Conservation (phyloP, 2,888 invertebrate genomes). For the Neria commutata region DNA sequence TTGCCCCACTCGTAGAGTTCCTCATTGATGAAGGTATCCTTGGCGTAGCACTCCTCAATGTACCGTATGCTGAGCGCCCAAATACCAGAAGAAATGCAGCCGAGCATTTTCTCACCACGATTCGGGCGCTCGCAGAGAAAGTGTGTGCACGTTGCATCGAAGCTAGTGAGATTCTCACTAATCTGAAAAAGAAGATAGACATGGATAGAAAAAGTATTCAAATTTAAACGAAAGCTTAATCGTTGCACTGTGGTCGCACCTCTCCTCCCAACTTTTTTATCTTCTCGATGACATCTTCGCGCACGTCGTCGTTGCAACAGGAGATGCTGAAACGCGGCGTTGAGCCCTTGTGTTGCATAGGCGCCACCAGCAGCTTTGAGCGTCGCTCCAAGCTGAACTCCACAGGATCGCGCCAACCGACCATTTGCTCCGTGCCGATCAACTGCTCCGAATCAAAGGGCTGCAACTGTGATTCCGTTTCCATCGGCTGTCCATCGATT, state of each 20-base stretch:
- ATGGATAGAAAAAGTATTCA: neutral
- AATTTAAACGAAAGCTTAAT: neutral
- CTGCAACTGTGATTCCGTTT: slow-evolving; percentile 46
- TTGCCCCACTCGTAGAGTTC: slow-evolving; percentile 87
- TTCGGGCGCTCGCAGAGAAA: slow-evolving; percentile 75
- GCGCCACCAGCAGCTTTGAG: slow-evolving; percentile 33
- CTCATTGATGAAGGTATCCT: slow-evolving; percentile 64
- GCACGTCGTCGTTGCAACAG: slow-evolving; percentile 50
- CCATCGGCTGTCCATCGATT: slow-evolving; percentile 15
- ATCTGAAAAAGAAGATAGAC: slow-evolving; percentile 32
- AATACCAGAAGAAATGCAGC: slow-evolving; percentile 84
- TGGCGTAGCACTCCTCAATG: slow-evolving; percentile 69
- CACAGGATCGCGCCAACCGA: slow-evolving; percentile 75
- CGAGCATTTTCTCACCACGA: slow-evolving; percentile 87
- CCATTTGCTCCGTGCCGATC: slow-evolving; percentile 66
- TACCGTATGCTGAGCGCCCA: slow-evolving; percentile 88
- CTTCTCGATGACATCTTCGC: slow-evolving; percentile 43
- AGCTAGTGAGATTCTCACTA: slow-evolving; percentile 59
- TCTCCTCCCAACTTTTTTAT: slow-evolving; percentile 48
- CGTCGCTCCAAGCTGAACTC: slow-evolving; percentile 48
- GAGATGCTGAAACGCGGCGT: slow-evolving; percentile 58
- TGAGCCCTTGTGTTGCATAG: slow-evolving; percentile 49
- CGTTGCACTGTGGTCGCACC: too few relatives aligned
- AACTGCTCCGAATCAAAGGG: slow-evolving; percentile 56
- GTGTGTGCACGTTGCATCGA: slow-evolving; percentile 74